Base-by-base conservation (phyloP, 2,888 invertebrate species). In the Rhyacophila evoluta region DNA sequence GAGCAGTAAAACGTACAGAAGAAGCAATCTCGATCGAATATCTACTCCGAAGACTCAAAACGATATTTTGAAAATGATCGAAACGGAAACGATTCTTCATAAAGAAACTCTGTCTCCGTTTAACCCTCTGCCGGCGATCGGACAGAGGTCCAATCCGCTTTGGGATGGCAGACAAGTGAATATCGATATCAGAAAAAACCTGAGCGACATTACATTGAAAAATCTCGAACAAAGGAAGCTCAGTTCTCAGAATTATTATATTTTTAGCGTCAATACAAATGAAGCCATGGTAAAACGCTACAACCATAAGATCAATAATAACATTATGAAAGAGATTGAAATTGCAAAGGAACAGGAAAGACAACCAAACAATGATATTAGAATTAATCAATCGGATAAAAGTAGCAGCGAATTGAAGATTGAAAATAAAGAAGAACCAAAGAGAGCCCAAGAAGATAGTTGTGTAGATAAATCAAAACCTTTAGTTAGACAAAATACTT, bases 81-180 rank as follows among this genome's bases (percentile, higher is more conserved):
- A 89, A 70, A 87, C 87, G 84, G 86, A 88, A 28, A 84, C 87
- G 6, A 85, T 86, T 3, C 83, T 87, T 77, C 55, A 55, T 8
- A 89, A 89, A 83, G 85, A 87, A 0, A 84, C 84, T 11, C 83
- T 89, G 0, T 88, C 89, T 0, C 89, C 89, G 0, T 90, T 90
- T 84, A 87, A 87, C 33, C 89, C 89, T 0, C 85, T 90, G 4
- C 90, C 90, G 0, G 89, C 89, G 5, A 90, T 90, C 78, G 89
- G 89, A 29, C 87, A 89, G 39, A 67, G 67, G 70, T 8, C 37
- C n/a, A 55, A 36, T 15, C 29, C 39, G 1, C 15, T 29, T 2
- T 74, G 79, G 77, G 77, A 77, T 28, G 74, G 74, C 11, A 68
- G 72, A 27, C 27, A 33, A 2, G 29, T 85, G 1, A 81, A 86